Conservation (phyloP, 2,797 vertebrate species). For the Fratercula arctica region DNA sequence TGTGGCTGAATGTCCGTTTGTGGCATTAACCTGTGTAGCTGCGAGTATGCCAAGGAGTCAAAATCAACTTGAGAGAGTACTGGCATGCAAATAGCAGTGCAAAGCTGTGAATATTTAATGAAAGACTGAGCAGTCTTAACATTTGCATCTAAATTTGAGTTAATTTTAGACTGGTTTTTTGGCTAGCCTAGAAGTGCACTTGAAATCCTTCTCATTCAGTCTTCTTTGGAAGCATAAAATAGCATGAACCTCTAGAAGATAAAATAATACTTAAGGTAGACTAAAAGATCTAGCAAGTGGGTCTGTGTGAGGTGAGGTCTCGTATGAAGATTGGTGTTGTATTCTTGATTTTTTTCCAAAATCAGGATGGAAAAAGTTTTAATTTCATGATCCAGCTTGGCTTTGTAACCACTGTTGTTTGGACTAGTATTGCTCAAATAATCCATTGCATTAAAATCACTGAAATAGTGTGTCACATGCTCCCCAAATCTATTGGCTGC, state of each 20-base stretch:
- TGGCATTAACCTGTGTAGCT: neutral
- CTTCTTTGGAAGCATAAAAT: neutral
- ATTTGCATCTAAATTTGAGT: neutral
- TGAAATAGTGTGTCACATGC: neutral
- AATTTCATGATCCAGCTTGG: neutral
- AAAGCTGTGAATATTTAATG: neutral
- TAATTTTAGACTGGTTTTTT: neutral
- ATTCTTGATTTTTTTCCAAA: neutral
- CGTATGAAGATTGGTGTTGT: neutral
- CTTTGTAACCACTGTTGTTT: neutral
- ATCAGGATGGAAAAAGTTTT: neutral
- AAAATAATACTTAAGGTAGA: neutral
- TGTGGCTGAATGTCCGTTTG: neutral
- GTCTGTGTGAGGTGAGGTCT: neutral
- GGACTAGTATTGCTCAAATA: neutral
- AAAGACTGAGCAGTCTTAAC: neutral
- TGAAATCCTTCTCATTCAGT: neutral
- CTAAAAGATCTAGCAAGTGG: neutral
- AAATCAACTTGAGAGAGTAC: neutral
- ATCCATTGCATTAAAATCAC: neutral
- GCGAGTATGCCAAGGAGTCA: neutral
- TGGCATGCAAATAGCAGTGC: neutral
- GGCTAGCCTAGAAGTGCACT: neutral
- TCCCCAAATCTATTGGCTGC: neutral
- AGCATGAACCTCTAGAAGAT: neutral